phyloP scores from a whole-genome alignment of 1,140 invertebrate species.

The Diprion similis region DNA sequence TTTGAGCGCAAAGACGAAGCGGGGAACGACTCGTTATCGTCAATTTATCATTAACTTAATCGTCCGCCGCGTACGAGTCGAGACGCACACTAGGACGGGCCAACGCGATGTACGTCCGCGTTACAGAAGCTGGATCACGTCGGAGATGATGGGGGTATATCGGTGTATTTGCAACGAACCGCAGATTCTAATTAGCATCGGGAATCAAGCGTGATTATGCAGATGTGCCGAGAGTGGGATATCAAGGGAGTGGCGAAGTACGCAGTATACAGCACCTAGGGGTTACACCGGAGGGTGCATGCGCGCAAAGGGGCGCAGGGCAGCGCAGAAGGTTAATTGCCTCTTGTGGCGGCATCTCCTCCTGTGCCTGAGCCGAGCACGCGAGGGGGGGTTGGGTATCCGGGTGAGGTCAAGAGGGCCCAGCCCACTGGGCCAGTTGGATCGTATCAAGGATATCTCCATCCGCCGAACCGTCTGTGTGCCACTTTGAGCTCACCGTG shows the following conservation, averaged over 20 bases:
- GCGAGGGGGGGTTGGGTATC: constrained; percentile 23
- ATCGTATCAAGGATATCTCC: constrained; percentile 39
- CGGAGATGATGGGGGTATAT: constrained; percentile 40
- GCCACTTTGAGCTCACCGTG: constrained; percentile 10
- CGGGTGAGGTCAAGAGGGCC: not conserved
- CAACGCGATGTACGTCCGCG: not conserved
- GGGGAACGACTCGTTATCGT: too few relatives aligned
- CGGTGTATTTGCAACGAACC: constrained; percentile 47
- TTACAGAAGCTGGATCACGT: not conserved
- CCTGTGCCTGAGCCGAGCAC: constrained; percentile 44
- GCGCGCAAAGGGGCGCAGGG: constrained; percentile 34
- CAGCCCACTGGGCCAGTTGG: constrained; percentile 24
- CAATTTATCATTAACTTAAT: too few relatives aligned
- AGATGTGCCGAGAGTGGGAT: constrained; percentile 48
- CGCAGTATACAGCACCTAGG: constrained; percentile 18
- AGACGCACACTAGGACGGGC: too few relatives aligned
- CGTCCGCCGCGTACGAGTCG: too few relatives aligned
- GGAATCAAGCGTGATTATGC: constrained; percentile 58
- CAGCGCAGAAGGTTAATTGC: constrained; percentile 56
- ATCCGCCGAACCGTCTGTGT: not conserved
- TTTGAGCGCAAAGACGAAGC: too few relatives aligned
- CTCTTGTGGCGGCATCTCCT: constrained; percentile 51
- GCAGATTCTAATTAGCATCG: constrained; percentile 58
- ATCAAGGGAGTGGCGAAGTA: constrained; percentile 39
- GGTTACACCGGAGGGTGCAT: constrained; percentile 18